A percentile compares a stretch with the other conserved stretches of the same genome.
Conservation (phyloP, 1,140 invertebrate species). For the Homalodisca vitripennis region DNA sequence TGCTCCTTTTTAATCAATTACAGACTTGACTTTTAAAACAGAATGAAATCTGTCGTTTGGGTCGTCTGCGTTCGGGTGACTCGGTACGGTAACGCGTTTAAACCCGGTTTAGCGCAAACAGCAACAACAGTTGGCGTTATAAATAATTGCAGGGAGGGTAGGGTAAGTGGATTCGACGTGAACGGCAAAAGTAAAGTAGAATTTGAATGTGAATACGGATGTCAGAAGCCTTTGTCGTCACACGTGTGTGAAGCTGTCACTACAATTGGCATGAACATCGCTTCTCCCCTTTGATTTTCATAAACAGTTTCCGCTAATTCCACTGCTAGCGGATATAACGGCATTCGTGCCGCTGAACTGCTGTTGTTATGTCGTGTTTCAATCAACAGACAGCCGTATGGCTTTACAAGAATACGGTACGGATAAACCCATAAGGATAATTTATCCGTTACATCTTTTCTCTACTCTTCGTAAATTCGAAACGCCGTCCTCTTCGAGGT, state of each 20-base stretch:
- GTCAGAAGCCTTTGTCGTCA: constrained; percentile 7
- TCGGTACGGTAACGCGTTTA: too few relatives aligned
- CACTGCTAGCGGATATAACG: too few relatives aligned
- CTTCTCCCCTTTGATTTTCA: constrained; percentile 8
- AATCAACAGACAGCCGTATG: too few relatives aligned
- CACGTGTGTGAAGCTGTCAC: background rate
- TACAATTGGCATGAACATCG: background rate
- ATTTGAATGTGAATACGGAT: background rate
- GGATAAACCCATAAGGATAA: too few relatives aligned
- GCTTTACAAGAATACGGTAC: too few relatives aligned
- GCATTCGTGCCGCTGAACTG: too few relatives aligned
- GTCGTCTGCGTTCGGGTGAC: too few relatives aligned
- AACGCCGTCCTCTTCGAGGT: too few relatives aligned
- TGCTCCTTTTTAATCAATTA: background rate
- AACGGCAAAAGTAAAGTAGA: background rate
- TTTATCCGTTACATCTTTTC: too few relatives aligned
- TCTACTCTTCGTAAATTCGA: too few relatives aligned
- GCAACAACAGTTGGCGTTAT: constrained; percentile 10
- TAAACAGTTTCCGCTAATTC: constrained; percentile 2
- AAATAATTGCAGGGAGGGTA: background rate
- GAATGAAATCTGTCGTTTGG: too few relatives aligned
- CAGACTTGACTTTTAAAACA: background rate
- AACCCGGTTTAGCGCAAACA: background rate
- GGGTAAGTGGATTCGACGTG: background rate
- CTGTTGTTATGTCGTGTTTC: too few relatives aligned